Base-by-base conservation (phyloP, 1,140 invertebrate species). In the Heterodera schachtii region DNA sequence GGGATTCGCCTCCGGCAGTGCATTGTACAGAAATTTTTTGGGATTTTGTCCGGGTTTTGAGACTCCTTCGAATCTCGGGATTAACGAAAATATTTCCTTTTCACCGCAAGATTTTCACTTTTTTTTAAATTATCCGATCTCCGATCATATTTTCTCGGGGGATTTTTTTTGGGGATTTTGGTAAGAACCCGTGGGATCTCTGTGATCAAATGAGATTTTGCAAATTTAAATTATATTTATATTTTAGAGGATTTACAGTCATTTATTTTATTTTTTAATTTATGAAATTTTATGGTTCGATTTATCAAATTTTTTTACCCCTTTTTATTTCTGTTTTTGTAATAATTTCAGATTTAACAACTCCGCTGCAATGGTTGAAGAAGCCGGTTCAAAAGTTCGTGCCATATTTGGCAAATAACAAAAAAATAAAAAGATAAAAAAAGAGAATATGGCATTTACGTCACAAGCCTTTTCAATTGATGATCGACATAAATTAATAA, bases 351-450 rank as follows among this genome's bases (percentile, higher is more conserved):
- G 76, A 78, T 78, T 78, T 21, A 78, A 49, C 46, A 78, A 64
- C 66, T 87, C 84, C n/a, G 83, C 87, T 73, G 87, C 88, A 43
- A 87, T 89, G 83, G 88, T 90, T 16, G 88, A 87, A 79, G 88
- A 88, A 66, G 88, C 88, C n/a, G 86, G 87, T 31, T 85, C 87
- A 41, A 90, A 90, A 86, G 85, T 89, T 64, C 89, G 89, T 76
- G 83, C 88, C 31, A 79, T 89, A 49, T 89, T 89, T 78, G 70
- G 70, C 44, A 67, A 78, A 78, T 78, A 43, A 31, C 31, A 31
- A 31, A 31, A 31, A 0, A 31, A 31, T n/a, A 31, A 31, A 31
- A 31, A 31, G 19, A 21, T 19, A 46, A 43, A 73, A 16, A 31
- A 77, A 64, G 31, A 0, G 31, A 19, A 19, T 19, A n/a, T 64